Percentiles rank a stretch among this genome's conserved stretches.
phyloP scores from a whole-genome alignment of 1,140 invertebrate species.

The Nasonia longicornis region DNA sequence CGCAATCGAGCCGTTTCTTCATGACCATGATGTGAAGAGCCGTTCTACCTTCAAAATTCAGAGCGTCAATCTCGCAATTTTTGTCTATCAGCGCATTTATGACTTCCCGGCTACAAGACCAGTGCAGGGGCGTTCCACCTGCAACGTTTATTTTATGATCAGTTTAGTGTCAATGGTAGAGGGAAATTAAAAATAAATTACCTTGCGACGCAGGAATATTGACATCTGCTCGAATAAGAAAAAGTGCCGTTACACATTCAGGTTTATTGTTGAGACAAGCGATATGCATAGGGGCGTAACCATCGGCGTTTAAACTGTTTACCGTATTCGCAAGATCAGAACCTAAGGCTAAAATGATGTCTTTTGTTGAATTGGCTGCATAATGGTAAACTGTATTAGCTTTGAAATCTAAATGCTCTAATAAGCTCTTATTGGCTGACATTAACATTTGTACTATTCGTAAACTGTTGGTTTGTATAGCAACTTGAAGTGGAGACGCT shows the following conservation, averaged over 20 bases:
- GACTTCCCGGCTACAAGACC: constrained; percentile 86
- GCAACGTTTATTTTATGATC: not conserved
- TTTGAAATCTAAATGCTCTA: constrained; percentile 80
- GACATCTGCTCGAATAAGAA: constrained; percentile 85
- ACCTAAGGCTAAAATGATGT: constrained; percentile 80
- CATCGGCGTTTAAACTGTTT: constrained; percentile 84
- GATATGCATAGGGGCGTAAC: constrained; percentile 87
- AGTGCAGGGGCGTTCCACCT: constrained; percentile 92
- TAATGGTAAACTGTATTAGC: constrained; percentile 89
- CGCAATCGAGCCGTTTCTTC: constrained; percentile 81
- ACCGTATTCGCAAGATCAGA: constrained; percentile 68
- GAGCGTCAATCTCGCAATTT: constrained; percentile 86
- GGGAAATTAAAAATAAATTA: constrained; percentile 33
- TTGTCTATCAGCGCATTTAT: constrained; percentile 83
- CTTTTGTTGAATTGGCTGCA: constrained; percentile 81
- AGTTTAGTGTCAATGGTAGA: not conserved
- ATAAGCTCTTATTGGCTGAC: constrained; percentile 73
- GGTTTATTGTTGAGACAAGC: constrained; percentile 87
- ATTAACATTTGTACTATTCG: constrained; percentile 81
- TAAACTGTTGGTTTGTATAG: constrained; percentile 80
- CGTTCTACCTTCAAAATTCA: constrained; percentile 86
- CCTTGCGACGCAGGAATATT: constrained; percentile 76
- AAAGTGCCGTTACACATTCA: constrained; percentile 86
- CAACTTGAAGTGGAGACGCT: constrained; percentile 85
- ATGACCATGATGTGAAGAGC: constrained; percentile 89